Conservation (phyloP, 2,888 invertebrate species). For the Pseudococcus longispinus region DNA sequence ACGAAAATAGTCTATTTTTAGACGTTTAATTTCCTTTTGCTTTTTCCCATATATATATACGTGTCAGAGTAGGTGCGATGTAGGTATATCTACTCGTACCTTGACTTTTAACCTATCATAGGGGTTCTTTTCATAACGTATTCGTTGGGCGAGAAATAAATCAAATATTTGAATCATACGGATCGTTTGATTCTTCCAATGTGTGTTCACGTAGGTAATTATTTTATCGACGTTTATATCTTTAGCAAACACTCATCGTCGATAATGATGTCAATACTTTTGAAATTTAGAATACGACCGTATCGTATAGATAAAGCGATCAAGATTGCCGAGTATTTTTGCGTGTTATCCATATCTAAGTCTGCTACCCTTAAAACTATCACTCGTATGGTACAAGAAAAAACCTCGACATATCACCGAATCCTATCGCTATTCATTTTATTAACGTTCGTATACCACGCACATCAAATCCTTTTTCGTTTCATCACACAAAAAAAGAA, state of each 20-base stretch:
- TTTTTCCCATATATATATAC: background rate
- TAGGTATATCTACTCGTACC: background rate
- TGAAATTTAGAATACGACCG: background rate
- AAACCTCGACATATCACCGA: background rate
- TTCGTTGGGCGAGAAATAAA: background rate
- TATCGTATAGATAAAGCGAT: background rate
- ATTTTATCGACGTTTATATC: background rate
- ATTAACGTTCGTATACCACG: background rate
- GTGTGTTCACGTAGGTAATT: too few relatives aligned
- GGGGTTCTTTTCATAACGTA: background rate
- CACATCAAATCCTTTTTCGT: constrained; percentile 4
- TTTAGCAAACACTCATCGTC: background rate
- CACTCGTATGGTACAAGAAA: background rate
- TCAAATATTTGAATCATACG: background rate
- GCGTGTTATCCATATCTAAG: background rate
- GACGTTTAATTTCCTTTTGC: constrained; percentile 18
- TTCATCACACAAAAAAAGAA: background rate
- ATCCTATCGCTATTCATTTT: background rate
- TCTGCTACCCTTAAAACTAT: background rate
- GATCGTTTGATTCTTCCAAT: background rate
- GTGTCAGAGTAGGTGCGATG: background rate
- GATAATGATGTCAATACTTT: background rate
- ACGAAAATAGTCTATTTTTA: background rate
- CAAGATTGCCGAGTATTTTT: background rate
- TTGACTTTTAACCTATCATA: background rate